Evolutionary conservation across 2,888 invertebrate species (phyloP).

Genomic region (Automeris io): DNA sequence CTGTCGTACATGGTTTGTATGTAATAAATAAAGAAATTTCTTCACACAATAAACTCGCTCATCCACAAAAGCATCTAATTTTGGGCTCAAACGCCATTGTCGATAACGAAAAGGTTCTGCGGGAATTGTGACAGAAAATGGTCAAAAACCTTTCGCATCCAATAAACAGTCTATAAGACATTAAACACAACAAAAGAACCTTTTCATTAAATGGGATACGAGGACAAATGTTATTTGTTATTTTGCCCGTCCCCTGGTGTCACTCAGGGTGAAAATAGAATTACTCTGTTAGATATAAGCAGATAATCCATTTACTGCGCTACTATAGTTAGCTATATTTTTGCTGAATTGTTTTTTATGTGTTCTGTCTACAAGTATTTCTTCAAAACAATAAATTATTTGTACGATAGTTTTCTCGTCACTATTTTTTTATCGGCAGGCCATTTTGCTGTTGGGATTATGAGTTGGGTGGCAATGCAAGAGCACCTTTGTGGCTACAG

Average conservation of each 20-base stretch:
- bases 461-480: too few species aligned
- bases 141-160: slow-evolving; percentile 2
- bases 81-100: slow-evolving; percentile 1
- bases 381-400: too few species aligned
- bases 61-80: background rate
- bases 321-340: slow-evolving; percentile 10
- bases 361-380: too few species aligned
- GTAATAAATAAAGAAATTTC: background rate
- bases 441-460: too few species aligned
- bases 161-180: slow-evolving; percentile 4
- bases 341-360: too few species aligned
- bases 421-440: too few species aligned
- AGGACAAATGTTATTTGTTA: slow-evolving; percentile 28
- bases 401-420: too few species aligned
- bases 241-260: slow-evolving; percentile 14
- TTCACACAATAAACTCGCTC: background rate
- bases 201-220: slow-evolving; percentile 23
- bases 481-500: too few species aligned
- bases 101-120: background rate
- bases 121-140: slow-evolving; percentile 3
- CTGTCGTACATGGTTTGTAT: too few species aligned
- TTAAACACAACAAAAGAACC: slow-evolving; percentile 15
- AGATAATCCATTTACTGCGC: slow-evolving; percentile 6
- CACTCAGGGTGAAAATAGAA: slow-evolving; percentile 16
- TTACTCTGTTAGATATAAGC: slow-evolving; percentile 13